phyloP scores from a whole-genome alignment of 2,888 invertebrate species.

The Drosophila longiperda region DNA sequence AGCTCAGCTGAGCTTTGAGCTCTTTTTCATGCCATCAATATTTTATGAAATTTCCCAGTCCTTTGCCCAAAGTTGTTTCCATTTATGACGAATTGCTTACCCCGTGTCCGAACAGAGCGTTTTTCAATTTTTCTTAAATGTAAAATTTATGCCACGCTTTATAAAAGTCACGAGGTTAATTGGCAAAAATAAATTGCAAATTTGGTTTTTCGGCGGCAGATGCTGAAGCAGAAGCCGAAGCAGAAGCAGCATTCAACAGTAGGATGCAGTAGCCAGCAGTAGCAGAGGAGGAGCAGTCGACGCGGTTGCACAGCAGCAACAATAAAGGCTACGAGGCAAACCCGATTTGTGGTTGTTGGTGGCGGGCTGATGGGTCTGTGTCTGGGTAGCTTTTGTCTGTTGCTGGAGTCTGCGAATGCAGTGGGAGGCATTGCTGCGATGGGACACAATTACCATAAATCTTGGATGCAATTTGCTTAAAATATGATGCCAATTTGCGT shows the following conservation, averaged over 20 bases:
- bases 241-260: conserved; percentile 26
- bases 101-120: conserved; percentile 21
- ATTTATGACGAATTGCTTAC: conserved; percentile 41
- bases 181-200: conserved; percentile 82
- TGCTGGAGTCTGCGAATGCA: conserved; percentile 32
- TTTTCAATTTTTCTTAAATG: conserved; percentile 50
- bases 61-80: conserved; percentile 20
- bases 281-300: conserved; percentile 1
- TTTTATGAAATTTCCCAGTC: conserved; percentile 9
- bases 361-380: conserved; percentile 1
- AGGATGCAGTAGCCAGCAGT: conserved; percentile 34
- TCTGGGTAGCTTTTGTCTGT: conserved; percentile 9
- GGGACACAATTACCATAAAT: conserved; percentile 81
- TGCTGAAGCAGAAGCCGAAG: conserved; percentile 24
- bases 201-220: conserved; percentile 63
- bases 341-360: conserved; percentile 52
- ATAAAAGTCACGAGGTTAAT: conserved; percentile 82
- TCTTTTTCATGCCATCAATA: neutral
- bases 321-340: conserved; percentile 41
- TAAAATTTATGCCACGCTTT: conserved; percentile 79
- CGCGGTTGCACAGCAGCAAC: conserved; percentile 25
- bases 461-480: conserved; percentile 81
- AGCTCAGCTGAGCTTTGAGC: neutral
- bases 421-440: conserved; percentile 58
- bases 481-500: conserved; percentile 82